Base-by-base conservation (phyloP, 1,140 invertebrate genomes). In the Trissolcus basalis region DNA sequence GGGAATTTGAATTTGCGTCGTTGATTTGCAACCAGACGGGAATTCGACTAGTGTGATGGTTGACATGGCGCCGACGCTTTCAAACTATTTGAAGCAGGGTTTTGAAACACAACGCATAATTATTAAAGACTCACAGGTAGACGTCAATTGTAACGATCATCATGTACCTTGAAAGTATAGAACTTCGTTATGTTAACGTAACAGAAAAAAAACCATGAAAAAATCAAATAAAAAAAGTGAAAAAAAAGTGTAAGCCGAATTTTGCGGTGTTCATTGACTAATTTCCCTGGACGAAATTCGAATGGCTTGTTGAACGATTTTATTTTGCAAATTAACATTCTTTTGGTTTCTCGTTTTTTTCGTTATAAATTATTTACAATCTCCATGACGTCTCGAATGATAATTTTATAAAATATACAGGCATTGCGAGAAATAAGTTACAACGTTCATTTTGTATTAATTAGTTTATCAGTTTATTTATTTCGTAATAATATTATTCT, bases 111-210 rank as follows among this genome's bases (percentile, higher is more conserved):
- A 86, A 78, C 80, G 82, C 74, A 85, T 81, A 84, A 85, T 81
- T 69, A 53, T 65, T 67, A 58, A 73, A 72, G 55, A 77, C 60
- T 79, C 85, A 88, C 81, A 85, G 83, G 80, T 86, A 86, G 81
- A 84, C 80, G 82, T 81, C 81, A 85, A 85, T 85, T 76, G 83
- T 85, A 86, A 84, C 78, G 83, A 87, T 85, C 78, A 85, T 84
- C 83, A 82, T 87, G 85, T 87, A 88, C 86, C 85, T 87, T 87
- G 84, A 87, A 87, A 88, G 83, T 88, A 88, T 87, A 87, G 82
- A 79, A 86, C 81, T 87, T 87, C 87, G 86, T 88, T 87, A 86
- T 86, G 83, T 87, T 88, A 86, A 86, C 75, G 80, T 86, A 86
- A 85, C 85, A 81, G 85, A 86, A 87, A 43, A 11, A 45, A 58